Evolutionary conservation across 2,888 invertebrate species (phyloP), one percentile per base, ranked within the genome.

Genomic region (Leuctra nigra): DNA sequence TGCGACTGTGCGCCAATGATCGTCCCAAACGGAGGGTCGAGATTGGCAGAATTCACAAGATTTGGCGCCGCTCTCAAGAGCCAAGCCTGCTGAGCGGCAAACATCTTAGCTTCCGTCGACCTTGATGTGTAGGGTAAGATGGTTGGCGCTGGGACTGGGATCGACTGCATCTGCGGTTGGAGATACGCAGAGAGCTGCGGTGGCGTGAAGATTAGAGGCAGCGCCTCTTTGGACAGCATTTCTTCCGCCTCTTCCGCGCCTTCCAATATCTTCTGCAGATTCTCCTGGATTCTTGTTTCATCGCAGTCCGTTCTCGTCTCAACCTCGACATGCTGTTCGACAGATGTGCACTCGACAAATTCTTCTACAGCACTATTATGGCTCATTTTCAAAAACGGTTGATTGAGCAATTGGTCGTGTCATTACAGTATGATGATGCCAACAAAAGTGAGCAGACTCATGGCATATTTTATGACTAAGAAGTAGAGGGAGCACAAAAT

Each of bases 301-400:
- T 29, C 29, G 29, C 29, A 7, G 29, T 29, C 6, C 6, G 6
- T 6, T 6, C 7, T 29, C 29, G 6, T 29, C 29, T 11, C 29
- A 29, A 7, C 29, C n/a, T n/a, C n/a, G n/a, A n/a, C n/a, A n/a
- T n/a, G n/a, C n/a, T n/a, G n/a, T n/a, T 29, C 57, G 36, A 55
- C 57, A 38, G 55, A 55, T 46, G 57, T 57, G 16, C 57, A 35
- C 41, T 57, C 57, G 55, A 60, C 53, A 52, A 52, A 54, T 29
- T 53, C 52, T 50, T 58, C 58, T 44, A 50, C 50, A 14, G 54
- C 56, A 24, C 57, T 55, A 56, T 56, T 54, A 16, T 61, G 50
- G 58, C 53, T 61, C 60, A 61, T 61, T 58, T 58, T 61, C 50
- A 46, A 24, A 46, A 39, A 58, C 41, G 16, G 18, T 20, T 41